phyloP scores from a whole-genome alignment of 2,888 invertebrate genomes.

The Atethmia centrago region DNA sequence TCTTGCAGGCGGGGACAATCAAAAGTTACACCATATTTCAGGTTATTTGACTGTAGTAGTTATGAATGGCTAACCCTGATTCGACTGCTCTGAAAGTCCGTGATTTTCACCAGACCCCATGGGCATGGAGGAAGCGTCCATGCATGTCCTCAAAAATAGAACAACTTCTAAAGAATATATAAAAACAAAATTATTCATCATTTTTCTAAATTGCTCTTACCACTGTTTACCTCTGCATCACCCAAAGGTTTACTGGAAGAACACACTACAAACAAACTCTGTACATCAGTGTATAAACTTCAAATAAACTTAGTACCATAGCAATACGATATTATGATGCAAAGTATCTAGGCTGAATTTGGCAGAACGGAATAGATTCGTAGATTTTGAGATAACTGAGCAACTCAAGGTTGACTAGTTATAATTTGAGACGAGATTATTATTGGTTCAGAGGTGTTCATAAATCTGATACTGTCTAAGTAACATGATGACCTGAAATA shows the following conservation, averaged over 20 bases:
- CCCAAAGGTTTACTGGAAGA: background rate
- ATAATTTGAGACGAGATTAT: background rate
- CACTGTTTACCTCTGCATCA: background rate
- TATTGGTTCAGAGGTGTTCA: background rate
- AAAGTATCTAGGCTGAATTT: background rate
- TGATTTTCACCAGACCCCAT: background rate
- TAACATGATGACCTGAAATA: background rate
- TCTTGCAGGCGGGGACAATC: too few species aligned
- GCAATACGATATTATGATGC: background rate
- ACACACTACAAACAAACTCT: background rate
- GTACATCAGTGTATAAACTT: background rate
- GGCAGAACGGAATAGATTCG: background rate
- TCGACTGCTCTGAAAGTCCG: background rate
- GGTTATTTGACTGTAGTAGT: too few species aligned
- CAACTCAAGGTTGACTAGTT: conserved; percentile 23
- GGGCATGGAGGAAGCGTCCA: background rate
- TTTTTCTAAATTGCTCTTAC: background rate
- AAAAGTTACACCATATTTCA: too few species aligned
- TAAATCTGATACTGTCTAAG: background rate
- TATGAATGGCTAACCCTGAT: background rate
- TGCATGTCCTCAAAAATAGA: background rate
- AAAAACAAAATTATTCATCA: background rate
- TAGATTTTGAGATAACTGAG: background rate
- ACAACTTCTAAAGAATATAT: background rate
- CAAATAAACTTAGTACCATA: background rate